Base-by-base conservation (phyloP, 2,888 invertebrate genomes). In the Xestia sexstrigata region DNA sequence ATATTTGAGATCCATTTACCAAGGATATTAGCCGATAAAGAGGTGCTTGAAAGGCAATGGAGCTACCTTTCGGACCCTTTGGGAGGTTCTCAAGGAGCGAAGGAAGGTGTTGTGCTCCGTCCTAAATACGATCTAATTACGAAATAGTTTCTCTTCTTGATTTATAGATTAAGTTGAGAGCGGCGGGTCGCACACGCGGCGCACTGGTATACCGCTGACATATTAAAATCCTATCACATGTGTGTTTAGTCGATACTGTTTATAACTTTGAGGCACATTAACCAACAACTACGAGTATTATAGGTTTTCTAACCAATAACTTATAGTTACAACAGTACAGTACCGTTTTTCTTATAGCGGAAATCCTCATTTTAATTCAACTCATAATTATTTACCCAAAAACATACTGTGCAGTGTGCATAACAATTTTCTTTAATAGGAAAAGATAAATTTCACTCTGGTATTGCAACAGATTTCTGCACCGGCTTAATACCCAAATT, bases 111-210 rank as follows among this genome's bases (percentile, higher is more conserved):
- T 95, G 94, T 95, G 93, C 95, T 93, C 95, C 93, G 91, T 92
- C 93, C 96, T 97, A 96, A 97, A 96, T 95, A 94, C 96, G 96
- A 97, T 97, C 97, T 97, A 97, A 97, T 97, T 97, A 96, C 96
- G 94, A 95, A 97, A 97, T 97, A 97, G 97, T 97, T 97, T 96
- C 94, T 95, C 96, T 96, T 95, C 96, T 96, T 97, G 97, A 97
- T 97, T 97, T 97, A 97, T 97, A 96, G 96, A 95, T 95, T 94
- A 96, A 97, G 96, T 97, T 97, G 91, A 90, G 90, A 91, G 88
- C 87, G 89, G 85, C 86, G 93, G 94, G 93, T 92, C 93, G 93
- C 92, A 93, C 95, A 95, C 91, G 93, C 94, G 94, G 94, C 90
- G 91, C 92, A 78, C 80, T 89, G 91, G 90, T 91, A 91, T 92